These are phyloP conservation scores for human DNA, from an alignment of 2,113 vertebrate genomes.

Conservation along the genomic window GRCh38 chr20:19118001-19118500, in stretches of 20 bases:
- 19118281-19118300: neutral
- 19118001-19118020: no score
- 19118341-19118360: neutral
- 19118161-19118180: neutral
- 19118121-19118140: no score
- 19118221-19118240: neutral
- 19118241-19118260: neutral
- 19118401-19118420: neutral
- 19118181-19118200: neutral
- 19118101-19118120: no score
- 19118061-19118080: no score
- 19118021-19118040: no score
- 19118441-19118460: neutral
- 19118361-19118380: neutral
- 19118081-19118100: no score
- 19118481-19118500: no score
- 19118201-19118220: neutral
- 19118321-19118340: conserved; percentile 1
- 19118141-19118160: no score
- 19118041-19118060: no score
- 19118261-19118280: neutral
- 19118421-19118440: neutral
- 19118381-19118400: neutral
- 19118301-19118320: neutral
- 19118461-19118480: no score